Evolutionary conservation across 2,113 vertebrate species (phyloP).

Genomic region (Sylvilagus bachmani): DNA sequence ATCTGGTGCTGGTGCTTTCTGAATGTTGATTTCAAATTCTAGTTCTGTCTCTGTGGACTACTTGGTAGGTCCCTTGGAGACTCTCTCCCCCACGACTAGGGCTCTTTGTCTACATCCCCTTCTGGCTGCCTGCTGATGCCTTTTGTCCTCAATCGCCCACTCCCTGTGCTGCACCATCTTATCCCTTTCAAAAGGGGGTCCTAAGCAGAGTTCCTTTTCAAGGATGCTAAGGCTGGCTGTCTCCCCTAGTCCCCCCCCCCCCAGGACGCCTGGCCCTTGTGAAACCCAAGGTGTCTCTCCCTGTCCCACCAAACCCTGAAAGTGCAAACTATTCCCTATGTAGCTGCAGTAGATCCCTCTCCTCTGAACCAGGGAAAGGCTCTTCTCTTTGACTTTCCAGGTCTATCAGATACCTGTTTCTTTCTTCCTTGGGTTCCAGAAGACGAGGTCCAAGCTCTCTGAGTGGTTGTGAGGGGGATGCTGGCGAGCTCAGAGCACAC

Average conservation of each 20-base stretch:
- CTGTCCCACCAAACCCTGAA: neutral
- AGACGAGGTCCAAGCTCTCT: neutral
- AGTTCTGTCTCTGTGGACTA: neutral
- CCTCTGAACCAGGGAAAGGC: neutral
- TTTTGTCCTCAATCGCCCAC: neutral
- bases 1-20: neutral
- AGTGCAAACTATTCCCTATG: neutral
- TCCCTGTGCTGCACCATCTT: neutral
- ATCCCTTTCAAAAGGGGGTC: neutral
- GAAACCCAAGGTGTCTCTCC: neutral
- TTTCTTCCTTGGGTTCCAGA: neutral
- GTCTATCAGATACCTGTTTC: neutral
- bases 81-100: neutral
- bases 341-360: neutral
- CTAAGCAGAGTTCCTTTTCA: neutral
- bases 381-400: neutral
- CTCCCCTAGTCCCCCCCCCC: rapidly evolving
- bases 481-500: neutral
- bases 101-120: neutral
- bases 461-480: neutral
- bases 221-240: neutral
- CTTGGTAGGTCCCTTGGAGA: no score
- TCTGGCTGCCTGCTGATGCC: neutral
- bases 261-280: neutral
- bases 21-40: neutral